These are phyloP conservation scores for Trachelus tabidus DNA, from an alignment of 2,888 invertebrate species.

Conservation along the genomic window DNA sequence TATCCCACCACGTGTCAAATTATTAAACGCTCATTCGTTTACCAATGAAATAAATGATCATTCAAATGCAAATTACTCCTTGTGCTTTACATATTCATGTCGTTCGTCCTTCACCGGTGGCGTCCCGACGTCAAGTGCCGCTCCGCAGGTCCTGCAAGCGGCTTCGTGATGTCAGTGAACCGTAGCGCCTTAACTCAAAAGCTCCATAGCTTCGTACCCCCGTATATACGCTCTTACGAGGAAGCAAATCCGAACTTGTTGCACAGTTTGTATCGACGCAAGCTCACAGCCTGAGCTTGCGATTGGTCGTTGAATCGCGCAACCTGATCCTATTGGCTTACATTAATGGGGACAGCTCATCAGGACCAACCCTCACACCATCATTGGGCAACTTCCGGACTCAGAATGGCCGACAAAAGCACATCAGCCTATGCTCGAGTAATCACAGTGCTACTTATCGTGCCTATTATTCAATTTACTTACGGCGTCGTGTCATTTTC, in stretches of 20 bases:
- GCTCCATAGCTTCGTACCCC: not conserved
- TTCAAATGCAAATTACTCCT: constrained; percentile 25
- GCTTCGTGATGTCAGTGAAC: constrained; percentile 60
- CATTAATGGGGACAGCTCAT: constrained; percentile 15
- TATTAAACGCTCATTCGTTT: not conserved
- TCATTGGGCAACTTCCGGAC: constrained; percentile 44
- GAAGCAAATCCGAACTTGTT: constrained; percentile 48
- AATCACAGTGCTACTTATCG: not conserved
- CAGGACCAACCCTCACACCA: constrained; percentile 38
- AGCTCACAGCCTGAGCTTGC: constrained; percentile 21
- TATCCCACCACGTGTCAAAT: not conserved
- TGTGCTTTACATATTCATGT: constrained; percentile 45
- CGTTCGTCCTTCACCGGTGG: constrained; percentile 62
- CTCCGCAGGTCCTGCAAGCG: constrained; percentile 32
- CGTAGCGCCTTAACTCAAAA: constrained; percentile 16
- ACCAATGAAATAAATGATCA: not conserved
- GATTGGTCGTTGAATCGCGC: constrained; percentile 39
- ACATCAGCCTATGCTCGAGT: constrained; percentile 4
- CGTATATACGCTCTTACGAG: constrained; percentile 20
- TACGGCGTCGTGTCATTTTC: not conserved
- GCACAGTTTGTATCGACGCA: constrained; percentile 35
- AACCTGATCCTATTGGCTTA: constrained; percentile 16
- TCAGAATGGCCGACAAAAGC: constrained; percentile 39
- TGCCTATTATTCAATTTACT: not conserved
- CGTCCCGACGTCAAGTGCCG: constrained; percentile 63